Conservation (phyloP, 1,140 invertebrate genomes). For the Drosophila carrolli region DNA sequence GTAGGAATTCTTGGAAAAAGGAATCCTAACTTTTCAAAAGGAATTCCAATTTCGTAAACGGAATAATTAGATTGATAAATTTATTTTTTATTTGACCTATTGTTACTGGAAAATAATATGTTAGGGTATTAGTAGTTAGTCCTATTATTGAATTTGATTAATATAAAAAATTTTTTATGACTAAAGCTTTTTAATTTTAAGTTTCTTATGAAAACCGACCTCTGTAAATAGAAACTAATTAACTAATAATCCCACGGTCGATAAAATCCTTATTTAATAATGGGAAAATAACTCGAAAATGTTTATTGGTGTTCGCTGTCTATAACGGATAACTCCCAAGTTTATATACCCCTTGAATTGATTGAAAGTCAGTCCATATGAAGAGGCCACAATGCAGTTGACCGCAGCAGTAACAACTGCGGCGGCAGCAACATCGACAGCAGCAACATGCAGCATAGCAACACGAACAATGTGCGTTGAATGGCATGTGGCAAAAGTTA, state of each 20-base stretch:
- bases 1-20: too few species aligned
- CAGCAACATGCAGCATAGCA: conserved; percentile 41
- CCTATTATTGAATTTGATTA: too few species aligned
- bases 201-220: too few species aligned
- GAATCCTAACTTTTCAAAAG: too few species aligned
- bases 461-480: conserved; percentile 53
- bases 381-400: conserved; percentile 55
- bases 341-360: conserved; percentile 34
- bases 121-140: too few species aligned
- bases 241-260: conserved; percentile 17
- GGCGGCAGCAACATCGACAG: conserved; percentile 30
- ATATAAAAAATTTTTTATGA: too few species aligned
- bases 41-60: too few species aligned
- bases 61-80: too few species aligned
- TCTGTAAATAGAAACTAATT: too few species aligned
- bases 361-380: conserved; percentile 50
- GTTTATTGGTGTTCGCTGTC: conserved; percentile 6
- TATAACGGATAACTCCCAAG: conserved; percentile 18
- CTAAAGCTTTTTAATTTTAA: too few species aligned
- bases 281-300: conserved; percentile 10
- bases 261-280: conserved; percentile 14
- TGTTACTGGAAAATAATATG: too few species aligned
- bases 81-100: too few species aligned
- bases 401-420: conserved; percentile 35
- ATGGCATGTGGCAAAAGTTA: conserved; percentile 79